phyloP scores from a whole-genome alignment of 2,113 vertebrate species.

The Phrynosoma blainvillii region DNA sequence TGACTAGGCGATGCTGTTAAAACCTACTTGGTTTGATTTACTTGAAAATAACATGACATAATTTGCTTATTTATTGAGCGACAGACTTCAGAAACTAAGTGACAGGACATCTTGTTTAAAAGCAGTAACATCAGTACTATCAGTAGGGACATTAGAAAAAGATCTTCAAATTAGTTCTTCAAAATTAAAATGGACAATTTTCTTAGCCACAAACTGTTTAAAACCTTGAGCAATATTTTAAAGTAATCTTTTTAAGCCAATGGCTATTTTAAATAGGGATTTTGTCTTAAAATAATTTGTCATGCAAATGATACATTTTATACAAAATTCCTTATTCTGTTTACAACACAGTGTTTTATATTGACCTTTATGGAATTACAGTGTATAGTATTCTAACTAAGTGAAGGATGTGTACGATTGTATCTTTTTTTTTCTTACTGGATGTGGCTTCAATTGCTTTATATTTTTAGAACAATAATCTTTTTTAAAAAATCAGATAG shows the following conservation, averaged over 20 bases:
- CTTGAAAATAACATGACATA: slow-evolving; percentile 56
- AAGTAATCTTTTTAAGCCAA: slow-evolving; percentile 47
- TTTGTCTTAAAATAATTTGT: slow-evolving; percentile 38
- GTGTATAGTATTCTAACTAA: neutral
- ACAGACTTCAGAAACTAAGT: slow-evolving; percentile 42
- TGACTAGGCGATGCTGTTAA: slow-evolving; percentile 88
- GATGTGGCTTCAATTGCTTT: slow-evolving; percentile 32
- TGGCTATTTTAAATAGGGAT: slow-evolving; percentile 24
- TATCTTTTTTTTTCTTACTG: slow-evolving; percentile 35
- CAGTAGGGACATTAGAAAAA: slow-evolving; percentile 44
- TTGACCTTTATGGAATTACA: slow-evolving; percentile 35
- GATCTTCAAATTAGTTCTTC: slow-evolving; percentile 55
- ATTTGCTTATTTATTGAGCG: slow-evolving; percentile 39
- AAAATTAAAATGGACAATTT: slow-evolving; percentile 55
- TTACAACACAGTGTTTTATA: slow-evolving; percentile 24
- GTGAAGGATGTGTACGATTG: slow-evolving; percentile 27
- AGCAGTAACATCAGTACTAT: slow-evolving; percentile 38
- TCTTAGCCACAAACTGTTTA: slow-evolving; percentile 50
- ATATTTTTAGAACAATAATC: slow-evolving; percentile 38
- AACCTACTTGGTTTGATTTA: slow-evolving; percentile 56
- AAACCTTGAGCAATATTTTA: slow-evolving; percentile 35
- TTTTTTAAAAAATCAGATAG: neutral
- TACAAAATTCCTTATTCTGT: slow-evolving; percentile 27
- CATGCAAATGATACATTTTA: slow-evolving; percentile 44
- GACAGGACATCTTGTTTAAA: slow-evolving; percentile 47